Evolutionary conservation across 2,113 vertebrate species (phyloP).

Genomic region (Forbesichthys papilliferus): DNA sequence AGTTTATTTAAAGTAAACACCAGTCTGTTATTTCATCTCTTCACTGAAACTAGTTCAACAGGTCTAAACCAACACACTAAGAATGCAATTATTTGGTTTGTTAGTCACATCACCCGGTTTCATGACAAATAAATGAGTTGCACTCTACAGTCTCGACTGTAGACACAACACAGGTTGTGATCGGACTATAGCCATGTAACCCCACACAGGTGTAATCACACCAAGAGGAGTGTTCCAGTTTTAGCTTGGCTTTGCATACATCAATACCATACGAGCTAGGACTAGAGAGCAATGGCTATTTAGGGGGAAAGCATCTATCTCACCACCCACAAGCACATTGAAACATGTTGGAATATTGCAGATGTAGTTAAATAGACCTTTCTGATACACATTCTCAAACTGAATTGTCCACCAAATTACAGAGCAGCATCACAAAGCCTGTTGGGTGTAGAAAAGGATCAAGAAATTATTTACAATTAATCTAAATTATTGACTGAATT

Average conservation of each 20-base stretch:
- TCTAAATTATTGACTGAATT: no score
- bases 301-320: constrained; percentile 18
- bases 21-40: not conserved
- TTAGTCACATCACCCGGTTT: constrained; percentile 16
- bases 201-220: constrained; percentile 53
- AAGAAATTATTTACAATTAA: no score
- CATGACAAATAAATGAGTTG: constrained; percentile 45
- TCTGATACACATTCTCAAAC: constrained; percentile 13
- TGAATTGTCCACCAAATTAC: no score
- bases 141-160: constrained; percentile 40
- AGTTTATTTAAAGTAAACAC: constrained; percentile 41
- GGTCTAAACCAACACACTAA: constrained; percentile 26
- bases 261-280: constrained; percentile 44
- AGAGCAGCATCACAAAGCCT: no score
- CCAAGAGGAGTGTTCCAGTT: constrained; percentile 49
- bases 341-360: constrained; percentile 49
- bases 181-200: constrained; percentile 41
- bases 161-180: constrained; percentile 27
- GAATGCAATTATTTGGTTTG: constrained; percentile 15
- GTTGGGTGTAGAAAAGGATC: no score
- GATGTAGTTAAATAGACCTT: constrained; percentile 23
- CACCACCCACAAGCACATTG: constrained; percentile 12
- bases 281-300: constrained; percentile 23
- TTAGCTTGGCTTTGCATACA: constrained; percentile 55
- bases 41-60: constrained; percentile 37